phyloP scores from a whole-genome alignment of 2,888 invertebrate species.

The Ormyrus nitidulus region DNA sequence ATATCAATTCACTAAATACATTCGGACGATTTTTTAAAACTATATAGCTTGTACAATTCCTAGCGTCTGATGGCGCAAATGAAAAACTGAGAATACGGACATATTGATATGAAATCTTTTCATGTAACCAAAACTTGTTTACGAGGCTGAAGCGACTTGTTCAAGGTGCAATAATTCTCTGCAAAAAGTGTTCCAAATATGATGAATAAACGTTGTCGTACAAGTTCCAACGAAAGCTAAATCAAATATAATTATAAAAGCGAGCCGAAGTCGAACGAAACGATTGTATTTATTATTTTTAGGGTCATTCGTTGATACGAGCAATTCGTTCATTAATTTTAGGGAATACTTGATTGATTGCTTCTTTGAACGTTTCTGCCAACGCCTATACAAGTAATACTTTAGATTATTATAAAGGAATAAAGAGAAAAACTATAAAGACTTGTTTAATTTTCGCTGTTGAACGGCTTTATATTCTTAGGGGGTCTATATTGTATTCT shows the following conservation, averaged over 20 bases:
- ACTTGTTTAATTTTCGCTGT: slow-evolving; percentile 61
- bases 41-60: slow-evolving; percentile 17
- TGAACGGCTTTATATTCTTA: slow-evolving; percentile 60
- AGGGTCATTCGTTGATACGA: not conserved
- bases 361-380: slow-evolving; percentile 41
- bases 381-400: slow-evolving; percentile 34
- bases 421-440: slow-evolving; percentile 13
- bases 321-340: slow-evolving; percentile 8
- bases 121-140: slow-evolving; percentile 57
- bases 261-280: slow-evolving; percentile 35
- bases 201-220: slow-evolving; percentile 52
- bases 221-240: slow-evolving; percentile 59
- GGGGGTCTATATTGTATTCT: slow-evolving; percentile 15
- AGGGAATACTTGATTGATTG: slow-evolving; percentile 24
- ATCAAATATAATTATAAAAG: slow-evolving; percentile 44
- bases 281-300: slow-evolving; percentile 24
- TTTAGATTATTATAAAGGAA: slow-evolving; percentile 9
- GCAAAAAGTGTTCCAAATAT: slow-evolving; percentile 55
- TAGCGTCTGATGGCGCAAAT: not conserved
- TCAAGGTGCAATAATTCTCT: slow-evolving; percentile 60
- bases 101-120: slow-evolving; percentile 48
- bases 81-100: slow-evolving; percentile 51
- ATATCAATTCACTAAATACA: slow-evolving; percentile 14
- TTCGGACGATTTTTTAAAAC: slow-evolving; percentile 20
- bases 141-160: slow-evolving; percentile 57